Conservation (phyloP, 2,888 invertebrate species). For the Metopia argyrocephala region DNA sequence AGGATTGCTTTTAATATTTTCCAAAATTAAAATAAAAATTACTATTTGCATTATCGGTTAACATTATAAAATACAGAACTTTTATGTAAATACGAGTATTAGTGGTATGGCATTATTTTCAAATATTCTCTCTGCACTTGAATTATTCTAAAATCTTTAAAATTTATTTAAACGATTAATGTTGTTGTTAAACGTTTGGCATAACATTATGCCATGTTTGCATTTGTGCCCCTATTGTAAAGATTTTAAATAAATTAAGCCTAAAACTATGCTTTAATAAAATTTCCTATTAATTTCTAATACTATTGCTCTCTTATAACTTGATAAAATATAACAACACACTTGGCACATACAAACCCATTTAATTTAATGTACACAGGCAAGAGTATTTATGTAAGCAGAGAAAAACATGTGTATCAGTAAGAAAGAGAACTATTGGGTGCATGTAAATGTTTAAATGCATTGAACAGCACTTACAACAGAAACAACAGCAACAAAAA, state of each 20-base stretch:
- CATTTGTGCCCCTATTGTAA: slow-evolving; percentile 3
- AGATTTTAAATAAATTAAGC: slow-evolving; percentile 16
- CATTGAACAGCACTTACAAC: not conserved
- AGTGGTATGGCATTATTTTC: too few relatives aligned
- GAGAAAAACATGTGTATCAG: not conserved
- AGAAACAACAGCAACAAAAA: not conserved
- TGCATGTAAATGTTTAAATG: not conserved
- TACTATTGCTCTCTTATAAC: too few relatives aligned
- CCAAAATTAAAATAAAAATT: too few relatives aligned
- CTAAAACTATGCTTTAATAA: slow-evolving; percentile 29
- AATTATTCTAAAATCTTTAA: not conserved
- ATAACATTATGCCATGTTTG: slow-evolving; percentile 5
- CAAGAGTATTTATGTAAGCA: not conserved
- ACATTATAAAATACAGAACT: too few relatives aligned
- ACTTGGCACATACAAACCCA: too few relatives aligned
- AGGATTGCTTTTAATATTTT: too few relatives aligned
- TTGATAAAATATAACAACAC: too few relatives aligned
- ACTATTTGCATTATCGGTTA: too few relatives aligned
- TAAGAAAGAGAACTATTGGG: not conserved
- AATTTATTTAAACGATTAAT: too few relatives aligned
- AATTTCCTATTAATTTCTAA: slow-evolving; percentile 21
- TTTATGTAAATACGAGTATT: too few relatives aligned
- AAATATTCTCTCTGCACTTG: not conserved
- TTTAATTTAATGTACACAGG: not conserved
- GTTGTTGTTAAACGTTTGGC: not conserved